Percentiles rank a stretch among this genome's conserved stretches.
phyloP scores from a whole-genome alignment of 2,113 vertebrate species.

The Lophochroa leadbeateri region DNA sequence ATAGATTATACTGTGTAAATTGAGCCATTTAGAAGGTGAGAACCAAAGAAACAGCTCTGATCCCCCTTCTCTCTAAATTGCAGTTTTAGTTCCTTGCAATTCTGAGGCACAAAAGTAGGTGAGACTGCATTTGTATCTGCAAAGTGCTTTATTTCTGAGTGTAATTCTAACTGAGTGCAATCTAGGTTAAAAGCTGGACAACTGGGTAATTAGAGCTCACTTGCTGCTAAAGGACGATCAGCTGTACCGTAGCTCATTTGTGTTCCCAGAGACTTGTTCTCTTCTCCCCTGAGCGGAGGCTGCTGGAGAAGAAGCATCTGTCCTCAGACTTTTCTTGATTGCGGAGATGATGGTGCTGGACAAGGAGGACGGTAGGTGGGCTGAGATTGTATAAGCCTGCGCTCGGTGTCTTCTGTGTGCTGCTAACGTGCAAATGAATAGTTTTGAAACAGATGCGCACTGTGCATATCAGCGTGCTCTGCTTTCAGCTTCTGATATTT shows the following conservation, averaged over 20 bases:
- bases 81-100: constrained; percentile 79
- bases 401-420: not conserved
- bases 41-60: constrained; percentile 77
- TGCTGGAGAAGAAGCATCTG: constrained; percentile 90
- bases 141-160: constrained; percentile 81
- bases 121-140: constrained; percentile 80
- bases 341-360: constrained; percentile 99
- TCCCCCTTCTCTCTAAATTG: constrained; percentile 73
- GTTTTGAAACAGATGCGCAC: not conserved
- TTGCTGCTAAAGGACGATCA: constrained; percentile 77
- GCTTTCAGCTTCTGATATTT: not conserved
- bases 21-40: constrained; percentile 83
- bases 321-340: constrained; percentile 84
- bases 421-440: constrained; percentile 14
- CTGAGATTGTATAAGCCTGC: constrained; percentile 54
- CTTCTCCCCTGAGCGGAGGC: constrained; percentile 74
- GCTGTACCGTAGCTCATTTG: constrained; percentile 71
- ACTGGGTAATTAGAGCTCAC: constrained; percentile 82
- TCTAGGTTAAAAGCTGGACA: constrained; percentile 85
- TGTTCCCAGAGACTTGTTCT: constrained; percentile 72
- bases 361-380: constrained; percentile 99
- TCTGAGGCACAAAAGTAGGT: constrained; percentile 79
- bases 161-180: constrained; percentile 83
- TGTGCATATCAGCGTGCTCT: not conserved
- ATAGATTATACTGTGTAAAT: constrained; percentile 82